Percentiles rank a stretch among this genome's conserved stretches.
These are phyloP conservation scores for Papilio helenus DNA, from an alignment of 1,140 invertebrate genomes.

Conservation along the genomic window DNA sequence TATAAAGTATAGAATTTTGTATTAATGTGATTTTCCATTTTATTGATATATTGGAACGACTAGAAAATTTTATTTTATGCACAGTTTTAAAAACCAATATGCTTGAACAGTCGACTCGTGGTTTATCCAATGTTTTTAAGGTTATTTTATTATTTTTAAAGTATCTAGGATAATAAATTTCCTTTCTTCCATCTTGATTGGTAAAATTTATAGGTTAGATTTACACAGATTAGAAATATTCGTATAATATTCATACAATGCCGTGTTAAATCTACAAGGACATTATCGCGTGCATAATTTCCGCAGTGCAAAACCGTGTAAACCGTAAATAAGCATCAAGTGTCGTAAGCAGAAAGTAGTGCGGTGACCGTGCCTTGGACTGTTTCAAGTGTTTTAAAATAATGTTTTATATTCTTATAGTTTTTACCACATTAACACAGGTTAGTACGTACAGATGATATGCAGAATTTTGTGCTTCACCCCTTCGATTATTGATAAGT, in stretches of 20 bases:
- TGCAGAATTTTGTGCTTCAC: background rate
- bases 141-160: background rate
- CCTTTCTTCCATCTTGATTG: background rate
- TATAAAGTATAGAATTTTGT: background rate
- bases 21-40: background rate
- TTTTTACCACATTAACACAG: conserved; percentile 42
- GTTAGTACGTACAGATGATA: conserved; percentile 42
- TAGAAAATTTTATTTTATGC: background rate
- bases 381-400: conserved; percentile 47
- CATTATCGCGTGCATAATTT: conserved; percentile 74
- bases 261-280: conserved; percentile 60
- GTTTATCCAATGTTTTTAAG: background rate
- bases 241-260: conserved; percentile 38
- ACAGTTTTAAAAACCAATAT: background rate
- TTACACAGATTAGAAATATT: conserved; percentile 24
- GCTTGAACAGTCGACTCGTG: background rate
- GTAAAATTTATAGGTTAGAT: background rate
- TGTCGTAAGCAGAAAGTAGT: conserved; percentile 51
- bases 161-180: background rate
- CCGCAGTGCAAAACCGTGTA: conserved; percentile 53
- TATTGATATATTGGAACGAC: background rate
- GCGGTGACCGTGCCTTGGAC: conserved; percentile 52
- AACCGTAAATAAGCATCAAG: conserved; percentile 58
- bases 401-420: conserved; percentile 45
- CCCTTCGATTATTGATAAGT: background rate